Evolutionary conservation across 2,113 vertebrate genomes (phyloP).

Genomic region (Mastomys coucha): DNA sequence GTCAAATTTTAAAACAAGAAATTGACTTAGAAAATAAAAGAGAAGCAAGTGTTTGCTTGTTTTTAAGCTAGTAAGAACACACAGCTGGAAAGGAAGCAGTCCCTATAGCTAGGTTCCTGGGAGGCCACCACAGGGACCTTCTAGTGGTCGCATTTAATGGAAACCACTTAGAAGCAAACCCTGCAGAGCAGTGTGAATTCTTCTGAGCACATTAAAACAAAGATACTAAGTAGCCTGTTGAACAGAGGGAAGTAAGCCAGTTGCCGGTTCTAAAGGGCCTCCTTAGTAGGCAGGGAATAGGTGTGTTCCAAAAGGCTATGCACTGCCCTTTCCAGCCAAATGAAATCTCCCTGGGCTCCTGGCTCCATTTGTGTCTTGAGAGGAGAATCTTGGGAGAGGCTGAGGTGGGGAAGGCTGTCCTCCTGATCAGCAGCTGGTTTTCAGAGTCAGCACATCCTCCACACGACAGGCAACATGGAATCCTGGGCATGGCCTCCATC

Average conservation of each 20-base stretch:
- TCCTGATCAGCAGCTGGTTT: neutral
- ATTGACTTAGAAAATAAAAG: constrained; percentile 14
- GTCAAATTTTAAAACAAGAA: constrained; percentile 30
- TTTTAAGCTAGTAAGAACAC: neutral
- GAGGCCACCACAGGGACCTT: neutral
- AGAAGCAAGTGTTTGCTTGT: neutral
- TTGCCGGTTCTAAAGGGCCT: neutral
- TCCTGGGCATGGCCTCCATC: neutral
- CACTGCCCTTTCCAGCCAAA: neutral
- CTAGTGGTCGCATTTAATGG: neutral
- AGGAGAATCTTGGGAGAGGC: neutral
- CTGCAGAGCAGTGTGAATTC: neutral
- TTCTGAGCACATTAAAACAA: constrained; percentile 1
- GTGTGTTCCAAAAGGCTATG: neutral
- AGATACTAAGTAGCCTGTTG: neutral
- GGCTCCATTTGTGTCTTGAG: neutral
- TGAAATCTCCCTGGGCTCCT: neutral
- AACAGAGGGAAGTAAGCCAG: neutral
- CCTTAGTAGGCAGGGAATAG: neutral
- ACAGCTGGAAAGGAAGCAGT: neutral
- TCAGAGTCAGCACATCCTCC: neutral
- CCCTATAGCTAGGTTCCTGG: neutral
- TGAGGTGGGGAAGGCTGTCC: neutral
- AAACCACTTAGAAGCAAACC: neutral
- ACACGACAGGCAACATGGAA: neutral